Evolutionary conservation across 2,113 vertebrate genomes (phyloP).

Genomic region (Nesoenas mayeri): DNA sequence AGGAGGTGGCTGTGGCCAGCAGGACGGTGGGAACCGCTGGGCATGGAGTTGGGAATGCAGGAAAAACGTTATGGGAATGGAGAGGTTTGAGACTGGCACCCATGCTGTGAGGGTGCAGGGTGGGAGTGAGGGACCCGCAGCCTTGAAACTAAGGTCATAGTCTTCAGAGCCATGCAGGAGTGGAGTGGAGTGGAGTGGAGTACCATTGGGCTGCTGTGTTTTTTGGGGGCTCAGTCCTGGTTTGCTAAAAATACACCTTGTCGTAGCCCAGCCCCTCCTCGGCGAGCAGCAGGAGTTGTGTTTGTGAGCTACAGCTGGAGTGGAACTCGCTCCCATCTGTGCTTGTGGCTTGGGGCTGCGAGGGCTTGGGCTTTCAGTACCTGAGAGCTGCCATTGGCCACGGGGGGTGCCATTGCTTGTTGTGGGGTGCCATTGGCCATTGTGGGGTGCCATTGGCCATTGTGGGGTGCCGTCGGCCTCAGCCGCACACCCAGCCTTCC

Average conservation of each 20-base stretch:
- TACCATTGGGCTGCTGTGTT: accelerated
- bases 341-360: neutral
- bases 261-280: accelerated
- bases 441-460: no score
- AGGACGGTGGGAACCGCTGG: neutral
- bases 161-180: neutral
- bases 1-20: neutral
- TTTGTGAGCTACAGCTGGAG: neutral
- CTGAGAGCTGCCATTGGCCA: neutral
- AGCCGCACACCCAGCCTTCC: accelerated
- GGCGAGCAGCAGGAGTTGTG: accelerated
- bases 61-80: neutral
- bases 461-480: no score
- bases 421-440: no score
- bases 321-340: neutral
- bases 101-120: neutral
- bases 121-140: neutral
- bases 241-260: neutral
- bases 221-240: neutral
- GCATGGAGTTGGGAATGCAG: neutral
- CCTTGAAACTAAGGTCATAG: neutral
- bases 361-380: neutral
- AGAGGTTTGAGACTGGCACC: neutral
- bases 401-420: no score
- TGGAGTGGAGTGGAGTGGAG: neutral